Percentiles rank a stretch among this genome's conserved stretches.
Evolutionary conservation across 2,888 invertebrate genomes (phyloP).

Genomic region (Perithous albicinctus): DNA sequence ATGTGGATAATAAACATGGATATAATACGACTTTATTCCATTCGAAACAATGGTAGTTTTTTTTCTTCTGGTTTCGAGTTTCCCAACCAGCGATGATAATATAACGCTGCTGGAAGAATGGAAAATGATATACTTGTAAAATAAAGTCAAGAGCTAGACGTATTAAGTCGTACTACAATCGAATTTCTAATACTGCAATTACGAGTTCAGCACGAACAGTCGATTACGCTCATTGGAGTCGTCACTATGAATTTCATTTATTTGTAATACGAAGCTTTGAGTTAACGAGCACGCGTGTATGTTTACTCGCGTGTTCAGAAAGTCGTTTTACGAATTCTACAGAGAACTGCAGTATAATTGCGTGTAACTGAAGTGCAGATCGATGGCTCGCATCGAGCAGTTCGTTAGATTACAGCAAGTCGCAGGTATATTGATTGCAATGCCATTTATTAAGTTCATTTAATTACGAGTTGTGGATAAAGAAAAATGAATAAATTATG

Average conservation of each 20-base stretch:
- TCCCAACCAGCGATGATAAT: conserved; percentile 1
- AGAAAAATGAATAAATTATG: too few relatives aligned
- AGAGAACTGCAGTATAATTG: background rate
- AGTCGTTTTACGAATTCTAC: background rate
- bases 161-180: background rate
- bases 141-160: background rate
- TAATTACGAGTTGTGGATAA: too few relatives aligned
- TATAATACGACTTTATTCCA: background rate
- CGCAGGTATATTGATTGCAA: background rate
- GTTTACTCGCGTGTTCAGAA: background rate
- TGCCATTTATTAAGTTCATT: too few relatives aligned
- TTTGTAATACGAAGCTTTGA: background rate
- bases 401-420: background rate
- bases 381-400: background rate
- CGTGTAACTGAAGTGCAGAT: background rate
- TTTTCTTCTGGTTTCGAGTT: conserved; percentile 31
- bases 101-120: background rate
- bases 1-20: too few relatives aligned
- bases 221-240: conserved; percentile 4
- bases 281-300: background rate
- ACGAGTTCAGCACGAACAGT: background rate
- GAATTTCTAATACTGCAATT: background rate
- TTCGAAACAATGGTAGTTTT: conserved; percentile 19
- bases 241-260: background rate
- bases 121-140: background rate